Evolutionary conservation across 2,888 invertebrate species (phyloP), one percentile per base, ranked within the genome.

Genomic region (Eupithecia tripunctaria): DNA sequence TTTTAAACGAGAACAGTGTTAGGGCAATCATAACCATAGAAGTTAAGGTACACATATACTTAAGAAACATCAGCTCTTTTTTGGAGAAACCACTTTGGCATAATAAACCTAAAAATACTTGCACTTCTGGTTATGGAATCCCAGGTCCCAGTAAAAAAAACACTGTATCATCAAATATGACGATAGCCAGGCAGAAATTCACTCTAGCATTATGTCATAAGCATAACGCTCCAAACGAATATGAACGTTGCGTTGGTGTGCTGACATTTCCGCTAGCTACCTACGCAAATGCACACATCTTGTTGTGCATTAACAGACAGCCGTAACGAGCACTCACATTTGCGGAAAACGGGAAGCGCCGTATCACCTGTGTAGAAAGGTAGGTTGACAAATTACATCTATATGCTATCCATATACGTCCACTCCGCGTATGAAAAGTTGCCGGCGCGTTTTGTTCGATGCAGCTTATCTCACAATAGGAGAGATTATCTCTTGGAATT

Each of bases 261-360:
- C 68, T 69, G 74, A 71, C 68, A 71, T 74, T 74, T 72, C 71
- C 69, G 59, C 59, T 15, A 64, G 59, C 29, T 62, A 66, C 36
- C 36, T 43, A 68, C 78, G 70, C 69, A 77, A 76, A 79, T 77
- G 73, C 73, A 70, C 72, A 72, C 71, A 74, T 75, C 74, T 74
- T 70, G 68, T 71, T 68, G 68, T 73, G 77, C 77, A 77, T 77
- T 76, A 75, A 68, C 76, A 75, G 68, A 70, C 73, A 56, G 62
- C 36, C 43, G 71, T 68, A 74, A 76, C 68, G 75, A 74, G 68
- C 75, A 66, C 59, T 70, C 63, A 36, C 74, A 74, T 76, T 70
- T 74, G 74, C 63, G 72, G 47, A 59, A 68, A 71, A 68, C 73
- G 64, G 63, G 43, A 56, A 25, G 32, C 43, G 32, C 43, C 74